Evolutionary conservation across 2,113 vertebrate genomes (phyloP), one percentile per base, ranked within the genome.

Genomic region (Ictalurus punctatus): DNA sequence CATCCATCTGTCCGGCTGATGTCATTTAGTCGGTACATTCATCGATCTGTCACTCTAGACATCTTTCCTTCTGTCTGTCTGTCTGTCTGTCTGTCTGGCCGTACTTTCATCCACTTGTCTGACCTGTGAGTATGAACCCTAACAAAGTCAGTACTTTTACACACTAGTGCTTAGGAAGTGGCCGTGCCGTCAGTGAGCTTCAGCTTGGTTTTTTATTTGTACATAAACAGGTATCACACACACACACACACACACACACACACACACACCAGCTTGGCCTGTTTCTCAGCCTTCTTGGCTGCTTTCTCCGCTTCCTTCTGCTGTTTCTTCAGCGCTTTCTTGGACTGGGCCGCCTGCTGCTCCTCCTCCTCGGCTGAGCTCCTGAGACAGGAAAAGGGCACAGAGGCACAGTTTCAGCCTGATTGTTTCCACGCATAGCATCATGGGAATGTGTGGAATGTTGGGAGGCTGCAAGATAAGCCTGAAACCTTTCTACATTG

Each of bases 241-340:
- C 34, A 8, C 34, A 23, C 76, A 21, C 34, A n/a, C 13, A 79
- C 44, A 58, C 91, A 92, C 83, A 67, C 21, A 61, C 79, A 89
- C 95, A 95, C 79, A 95, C 96, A 95, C 91, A 96, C 95, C 94
- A 21, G 56, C 91, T 94, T 96, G 93, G 96, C 93, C 92, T 95
- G 91, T 91, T 97, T 95, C 94, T 98, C 94, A 86, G 95, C 96
- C 95, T 97, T 97, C 94, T 96, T 96, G 71, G 92, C 91, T 63
- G 95, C 93, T 94, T 96, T 96, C 89, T 91, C 95, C 23, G 96
- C 95, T 96, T 98, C 97, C 96, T 97, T 94, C 91, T 95, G 95
- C 94, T 95, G 94, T 96, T 96, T 96, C 95, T 96, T 96, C 86
- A 93, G 93, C 84, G 91, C 94, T 95, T 97, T 96, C 95, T 97